Base-by-base conservation (phyloP, 2,888 invertebrate species). In the Eupelmus urozonus region DNA sequence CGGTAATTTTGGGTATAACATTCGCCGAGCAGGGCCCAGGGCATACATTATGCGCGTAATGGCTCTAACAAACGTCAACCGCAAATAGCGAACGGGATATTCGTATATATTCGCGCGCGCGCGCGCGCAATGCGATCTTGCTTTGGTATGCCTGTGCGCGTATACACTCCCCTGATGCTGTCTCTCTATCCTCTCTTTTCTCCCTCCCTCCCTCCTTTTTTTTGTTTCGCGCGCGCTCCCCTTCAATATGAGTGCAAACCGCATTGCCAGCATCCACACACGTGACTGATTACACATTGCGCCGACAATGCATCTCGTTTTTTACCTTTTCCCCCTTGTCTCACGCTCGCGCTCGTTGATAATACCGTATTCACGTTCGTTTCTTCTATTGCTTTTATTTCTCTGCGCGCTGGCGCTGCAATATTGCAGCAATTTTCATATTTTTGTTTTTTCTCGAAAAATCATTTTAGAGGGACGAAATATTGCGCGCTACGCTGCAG, bases 31-130 rank as follows among this genome's bases (percentile, higher is more conserved):
- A n/a, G 69, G 57, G 57, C 13, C 45, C 23, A 25, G 67, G n/a
- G 66, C 55, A 74, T 74, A 51, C 78, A 74, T 69, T 74, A 78
- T 62, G 78, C 53, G 57, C 70, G 74, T 51, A 74, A 74, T 70
- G 74, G 79, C 79, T 75, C 45, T 55, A 71, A 79, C 79, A 79
- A 79, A 79, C 75, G 79, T 79, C 75, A 79, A 75, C 79, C 79
- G 79, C 79, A 79, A 79, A 72, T 71, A 71, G 53, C 34, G 78
- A 79, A 70, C 78, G 66, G 60, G 59, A 66, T 72, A 66, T 65
- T 66, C 72, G 57, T 42, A 49, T 29, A 29, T 34, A 49, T 27
- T 25, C 29, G 11, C 13, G 20, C 29, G 11, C 13, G 20, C 53
- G 65, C 29, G 5, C n/a, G 57, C 63, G 25, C 20, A 25, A 60